phyloP scores from a whole-genome alignment of 2,888 invertebrate genomes.

The Drosophila austrosaltans region DNA sequence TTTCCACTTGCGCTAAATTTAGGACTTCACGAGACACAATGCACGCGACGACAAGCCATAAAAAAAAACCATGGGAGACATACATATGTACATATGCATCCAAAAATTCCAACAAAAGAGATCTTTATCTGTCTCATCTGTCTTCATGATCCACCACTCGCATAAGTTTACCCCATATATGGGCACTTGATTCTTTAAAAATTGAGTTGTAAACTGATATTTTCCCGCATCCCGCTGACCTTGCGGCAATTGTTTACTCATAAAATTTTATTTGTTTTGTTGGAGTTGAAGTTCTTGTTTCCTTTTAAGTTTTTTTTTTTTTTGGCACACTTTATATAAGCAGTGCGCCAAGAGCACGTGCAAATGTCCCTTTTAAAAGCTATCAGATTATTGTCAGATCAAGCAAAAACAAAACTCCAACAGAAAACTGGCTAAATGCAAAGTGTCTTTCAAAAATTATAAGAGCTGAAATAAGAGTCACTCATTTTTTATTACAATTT shows the following conservation, averaged over 20 bases:
- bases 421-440: background rate
- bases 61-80: constrained; percentile 8
- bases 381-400: constrained; percentile 13
- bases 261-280: background rate
- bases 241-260: constrained; percentile 31
- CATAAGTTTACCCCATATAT: background rate
- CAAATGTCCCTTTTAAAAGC: constrained; percentile 12
- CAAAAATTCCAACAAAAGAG: background rate
- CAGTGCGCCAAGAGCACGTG: constrained; percentile 37
- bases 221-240: constrained; percentile 40
- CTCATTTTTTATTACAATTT: background rate
- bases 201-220: constrained; percentile 14
- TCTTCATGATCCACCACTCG: background rate
- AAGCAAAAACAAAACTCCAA: background rate
- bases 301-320: background rate
- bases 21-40: constrained; percentile 44
- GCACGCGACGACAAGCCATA: constrained; percentile 19
- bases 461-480: background rate
- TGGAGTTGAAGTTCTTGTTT: background rate
- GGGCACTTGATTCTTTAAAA: background rate
- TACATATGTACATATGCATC: background rate
- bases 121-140: background rate
- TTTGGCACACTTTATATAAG: constrained; percentile 56
- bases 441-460: background rate
- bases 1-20: constrained; percentile 60